Percentiles rank a stretch among this genome's conserved stretches.
Conservation (phyloP, 2,797 vertebrate species). For the Labeo calbasu region DNA sequence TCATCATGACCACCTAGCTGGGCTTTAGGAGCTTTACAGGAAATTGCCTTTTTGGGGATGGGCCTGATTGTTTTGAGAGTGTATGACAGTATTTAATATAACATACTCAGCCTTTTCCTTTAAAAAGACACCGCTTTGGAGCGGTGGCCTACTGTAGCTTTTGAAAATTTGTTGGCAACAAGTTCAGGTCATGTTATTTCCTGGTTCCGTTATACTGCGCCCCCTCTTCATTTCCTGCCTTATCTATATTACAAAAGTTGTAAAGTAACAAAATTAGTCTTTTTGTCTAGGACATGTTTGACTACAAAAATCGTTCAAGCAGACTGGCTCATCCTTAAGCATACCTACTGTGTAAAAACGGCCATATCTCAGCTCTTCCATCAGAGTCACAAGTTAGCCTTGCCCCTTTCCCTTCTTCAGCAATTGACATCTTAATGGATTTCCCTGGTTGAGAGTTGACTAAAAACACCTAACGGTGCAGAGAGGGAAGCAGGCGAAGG, state of each 20-base stretch:
- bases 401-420: conserved; percentile 36
- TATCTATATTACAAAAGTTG: neutral
- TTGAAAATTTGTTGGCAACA: neutral
- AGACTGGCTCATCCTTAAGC: conserved; percentile 28
- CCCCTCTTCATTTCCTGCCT: neutral
- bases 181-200: conserved; percentile 15
- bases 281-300: neutral
- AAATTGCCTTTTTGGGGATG: conserved; percentile 33
- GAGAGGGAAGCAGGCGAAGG: neutral
- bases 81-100: conserved; percentile 18
- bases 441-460: conserved; percentile 54
- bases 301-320: neutral
- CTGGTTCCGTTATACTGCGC: neutral
- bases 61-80: conserved; percentile 7
- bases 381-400: conserved; percentile 56
- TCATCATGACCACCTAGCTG: conserved; percentile 52
- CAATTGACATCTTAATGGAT: conserved; percentile 71
- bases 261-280: neutral
- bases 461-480: neutral
- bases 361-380: conserved; percentile 57
- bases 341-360: conserved; percentile 48
- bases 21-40: conserved; percentile 51
- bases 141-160: neutral
- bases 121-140: neutral
- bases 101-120: neutral